A percentile compares a stretch with the other conserved stretches of the same genome.
These are phyloP conservation scores for Dynastes tityus DNA, from an alignment of 2,888 invertebrate genomes.

Conservation along the genomic window DNA sequence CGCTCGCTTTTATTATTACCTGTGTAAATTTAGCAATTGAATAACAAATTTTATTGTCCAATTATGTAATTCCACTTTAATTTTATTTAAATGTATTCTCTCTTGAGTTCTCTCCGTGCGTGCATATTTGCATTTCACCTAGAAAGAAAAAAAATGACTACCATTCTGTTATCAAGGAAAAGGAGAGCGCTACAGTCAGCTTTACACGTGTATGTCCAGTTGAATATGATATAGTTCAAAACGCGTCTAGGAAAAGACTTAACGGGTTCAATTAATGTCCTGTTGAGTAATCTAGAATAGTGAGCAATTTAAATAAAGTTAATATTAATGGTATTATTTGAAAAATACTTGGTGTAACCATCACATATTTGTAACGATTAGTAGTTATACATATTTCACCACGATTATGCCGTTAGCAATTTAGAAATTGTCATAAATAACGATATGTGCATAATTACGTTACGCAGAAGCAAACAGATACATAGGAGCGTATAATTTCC, in stretches of 20 bases:
- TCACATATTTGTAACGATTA: conserved; percentile 6
- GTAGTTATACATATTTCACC: neutral
- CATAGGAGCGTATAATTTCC: neutral
- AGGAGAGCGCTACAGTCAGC: conserved; percentile 29
- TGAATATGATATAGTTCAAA: conserved; percentile 29
- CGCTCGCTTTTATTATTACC: conserved; percentile 43
- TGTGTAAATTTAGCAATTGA: conserved; percentile 50
- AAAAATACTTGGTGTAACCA: neutral
- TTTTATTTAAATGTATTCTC: conserved; percentile 49
- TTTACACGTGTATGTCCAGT: conserved; percentile 26
- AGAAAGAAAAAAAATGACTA: conserved; percentile 5
- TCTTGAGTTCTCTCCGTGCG: conserved; percentile 30
- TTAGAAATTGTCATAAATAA: neutral
- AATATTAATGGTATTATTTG: conserved; percentile 23
- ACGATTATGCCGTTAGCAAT: neutral
- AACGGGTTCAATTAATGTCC: conserved; percentile 43
- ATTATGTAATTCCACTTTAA: conserved; percentile 49
- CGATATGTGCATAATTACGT: neutral
- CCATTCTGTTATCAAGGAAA: neutral
- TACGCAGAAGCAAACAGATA: neutral
- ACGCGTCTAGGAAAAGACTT: conserved; percentile 26
- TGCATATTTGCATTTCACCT: conserved; percentile 40
- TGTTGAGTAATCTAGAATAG: conserved; percentile 39
- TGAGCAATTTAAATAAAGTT: conserved; percentile 32
- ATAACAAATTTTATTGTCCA: conserved; percentile 50